Evolutionary conservation across 2,113 vertebrate species (phyloP), one percentile per base, ranked within the genome.

Genomic region (Gymnocephalus cernua): DNA sequence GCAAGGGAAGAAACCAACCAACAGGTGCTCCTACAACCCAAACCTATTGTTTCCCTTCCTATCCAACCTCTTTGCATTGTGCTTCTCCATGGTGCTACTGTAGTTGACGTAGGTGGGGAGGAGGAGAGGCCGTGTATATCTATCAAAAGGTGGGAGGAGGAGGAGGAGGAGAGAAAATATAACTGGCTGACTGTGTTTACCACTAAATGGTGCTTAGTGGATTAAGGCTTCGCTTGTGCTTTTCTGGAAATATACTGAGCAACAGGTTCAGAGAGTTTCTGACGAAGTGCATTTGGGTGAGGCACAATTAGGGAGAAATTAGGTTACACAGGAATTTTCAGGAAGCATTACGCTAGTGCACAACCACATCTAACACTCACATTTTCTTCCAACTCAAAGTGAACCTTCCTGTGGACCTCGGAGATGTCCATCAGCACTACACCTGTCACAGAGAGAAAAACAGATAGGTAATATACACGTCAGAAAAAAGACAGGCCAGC

Each of bases 381-480:
- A 56, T 96, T 98, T 89, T 99, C 98, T 66, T 99, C 97, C 67
- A 97, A 91, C 74, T 95, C 97, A 35, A 97, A 93, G 74, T 98
- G 96, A 70, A 97, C 96, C 90, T 96, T 97, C 93, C 96, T 97
- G 89, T 99, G 97, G 15, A 96, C 96, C 71, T 94, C 97, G 1
- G 98, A 97, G 91, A 99, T 98, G 85, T 99, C 98, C 89, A 96
- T 93, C 65, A 99, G 96, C 75, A 98, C 97, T 7, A 95, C 95
- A 29, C 98, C 98, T 99, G 94, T 63, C 51, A 72, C 41, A 91
- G 77, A 88, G 47, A 63, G 18, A 70, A 56, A 0, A 70, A 44
- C 13, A 64, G 50, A 32, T 19, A 76, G 3, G 41, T 74, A 69
- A 77, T 50, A 32, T 14, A 32, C 21, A 76, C 48, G 23, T 66